Percentiles rank a stretch among this genome's conserved stretches.
These are phyloP conservation scores for Cuniculus paca DNA, from an alignment of 2,797 vertebrate species.

Conservation along the genomic window DNA sequence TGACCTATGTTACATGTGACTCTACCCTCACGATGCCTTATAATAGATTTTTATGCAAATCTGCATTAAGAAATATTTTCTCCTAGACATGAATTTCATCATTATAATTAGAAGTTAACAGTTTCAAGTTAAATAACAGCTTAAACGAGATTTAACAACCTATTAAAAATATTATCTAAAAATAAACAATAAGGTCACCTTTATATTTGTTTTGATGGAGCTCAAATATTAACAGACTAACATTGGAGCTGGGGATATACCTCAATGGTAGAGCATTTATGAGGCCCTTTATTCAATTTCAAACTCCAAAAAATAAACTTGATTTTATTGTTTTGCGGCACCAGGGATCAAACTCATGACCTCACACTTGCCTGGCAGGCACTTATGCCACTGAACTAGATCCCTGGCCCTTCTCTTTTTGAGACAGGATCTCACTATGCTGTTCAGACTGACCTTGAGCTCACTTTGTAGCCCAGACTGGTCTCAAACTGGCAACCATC, in stretches of 20 bases:
- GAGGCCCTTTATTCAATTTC: not conserved
- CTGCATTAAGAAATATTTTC: slow-evolving; percentile 45
- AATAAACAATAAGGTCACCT: slow-evolving; percentile 38
- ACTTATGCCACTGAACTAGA: too few relatives aligned
- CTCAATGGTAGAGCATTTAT: not conserved
- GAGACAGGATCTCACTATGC: too few relatives aligned
- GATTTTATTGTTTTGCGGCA: too few relatives aligned
- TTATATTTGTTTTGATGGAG: slow-evolving; percentile 56
- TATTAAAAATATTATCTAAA: slow-evolving; percentile 43
- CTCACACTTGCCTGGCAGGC: too few relatives aligned
- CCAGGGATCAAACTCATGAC: too few relatives aligned
- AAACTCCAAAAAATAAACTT: not conserved
- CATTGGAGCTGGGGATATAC: not conserved
- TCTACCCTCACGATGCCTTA: slow-evolving; percentile 39
- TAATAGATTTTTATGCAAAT: slow-evolving; percentile 43
- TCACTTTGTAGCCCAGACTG: too few relatives aligned
- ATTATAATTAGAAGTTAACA: slow-evolving; percentile 54
- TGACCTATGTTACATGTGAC: slow-evolving; percentile 17
- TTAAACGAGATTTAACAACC: slow-evolving; percentile 59
- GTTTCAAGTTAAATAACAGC: slow-evolving; percentile 42
- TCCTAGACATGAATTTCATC: slow-evolving; percentile 17
- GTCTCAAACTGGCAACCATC: too few relatives aligned
- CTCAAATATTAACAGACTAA: slow-evolving; percentile 42
- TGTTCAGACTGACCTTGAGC: too few relatives aligned
- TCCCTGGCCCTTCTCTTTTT: too few relatives aligned